A percentile compares a stretch with the other conserved stretches of the same genome.
Conservation (phyloP, 2,888 invertebrate species). For the Macaria notata region DNA sequence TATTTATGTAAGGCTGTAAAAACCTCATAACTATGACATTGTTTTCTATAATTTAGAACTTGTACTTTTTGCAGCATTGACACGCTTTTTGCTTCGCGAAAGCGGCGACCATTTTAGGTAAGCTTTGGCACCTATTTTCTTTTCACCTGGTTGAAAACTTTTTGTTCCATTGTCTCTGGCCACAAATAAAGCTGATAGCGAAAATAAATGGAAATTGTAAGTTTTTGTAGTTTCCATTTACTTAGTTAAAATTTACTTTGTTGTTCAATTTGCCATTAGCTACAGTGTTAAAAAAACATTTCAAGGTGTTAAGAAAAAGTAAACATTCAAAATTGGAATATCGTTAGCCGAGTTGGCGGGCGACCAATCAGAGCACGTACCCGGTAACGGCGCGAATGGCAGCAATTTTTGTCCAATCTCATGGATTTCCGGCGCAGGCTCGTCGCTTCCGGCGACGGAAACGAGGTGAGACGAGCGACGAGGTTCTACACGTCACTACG, state of each 20-base stretch:
- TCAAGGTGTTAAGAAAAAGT: slow-evolving; percentile 1
- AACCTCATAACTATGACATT: slow-evolving; percentile 41
- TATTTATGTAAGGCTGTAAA: slow-evolving; percentile 45
- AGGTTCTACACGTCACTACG: slow-evolving; percentile 23
- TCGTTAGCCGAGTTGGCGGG: slow-evolving; percentile 45
- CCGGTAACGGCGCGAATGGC: slow-evolving; percentile 46
- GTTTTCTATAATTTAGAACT: slow-evolving; percentile 36
- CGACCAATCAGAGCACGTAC: slow-evolving; percentile 46
- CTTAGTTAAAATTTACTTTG: no score
- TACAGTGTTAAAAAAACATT: no score
- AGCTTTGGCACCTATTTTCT: not conserved
- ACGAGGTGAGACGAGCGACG: slow-evolving; percentile 47
- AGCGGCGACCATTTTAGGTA: slow-evolving; percentile 4
- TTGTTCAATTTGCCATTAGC: no score
- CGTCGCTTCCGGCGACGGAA: slow-evolving; percentile 58
- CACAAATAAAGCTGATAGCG: no score
- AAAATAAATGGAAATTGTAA: no score
- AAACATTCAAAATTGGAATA: slow-evolving; percentile 37
- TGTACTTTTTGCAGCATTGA: slow-evolving; percentile 24
- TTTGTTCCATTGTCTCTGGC: not conserved
- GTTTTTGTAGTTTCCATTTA: no score
- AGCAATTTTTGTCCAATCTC: slow-evolving; percentile 77
- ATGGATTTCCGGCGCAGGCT: slow-evolving; percentile 68
- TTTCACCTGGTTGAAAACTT: not conserved
- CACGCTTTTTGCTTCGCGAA: slow-evolving; percentile 19